A percentile compares a stretch with the other conserved stretches of the same genome.
Conservation (phyloP, 2,113 vertebrate genomes). For the Phaetusa simplex region DNA sequence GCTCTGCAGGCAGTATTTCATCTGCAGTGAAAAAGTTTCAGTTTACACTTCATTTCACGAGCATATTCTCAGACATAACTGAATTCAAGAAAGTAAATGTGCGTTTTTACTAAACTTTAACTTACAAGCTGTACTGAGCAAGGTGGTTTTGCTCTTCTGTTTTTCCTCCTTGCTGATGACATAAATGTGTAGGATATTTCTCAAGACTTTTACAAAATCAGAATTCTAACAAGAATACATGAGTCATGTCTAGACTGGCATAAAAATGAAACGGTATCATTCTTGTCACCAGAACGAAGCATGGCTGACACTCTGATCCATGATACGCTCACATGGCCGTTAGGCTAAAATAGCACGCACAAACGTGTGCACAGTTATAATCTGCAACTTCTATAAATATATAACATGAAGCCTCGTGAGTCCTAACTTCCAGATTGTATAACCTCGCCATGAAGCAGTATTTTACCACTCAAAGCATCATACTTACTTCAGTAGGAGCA, state of each 20-base stretch:
- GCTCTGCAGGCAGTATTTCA: neutral
- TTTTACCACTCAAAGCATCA: neutral
- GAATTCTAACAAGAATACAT: neutral
- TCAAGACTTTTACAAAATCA: neutral
- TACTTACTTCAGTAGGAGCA: neutral
- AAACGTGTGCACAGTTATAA: neutral
- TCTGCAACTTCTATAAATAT: neutral
- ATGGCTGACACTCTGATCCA: neutral
- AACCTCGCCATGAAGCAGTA: neutral
- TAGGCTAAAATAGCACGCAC: neutral
- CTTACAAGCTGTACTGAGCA: neutral
- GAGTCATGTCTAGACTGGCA: neutral
- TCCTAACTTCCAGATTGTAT: neutral
- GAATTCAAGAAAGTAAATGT: neutral
- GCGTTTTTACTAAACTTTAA: neutral
- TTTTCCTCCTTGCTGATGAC: neutral
- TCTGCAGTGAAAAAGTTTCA: neutral
- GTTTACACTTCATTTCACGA: neutral
- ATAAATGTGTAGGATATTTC: neutral
- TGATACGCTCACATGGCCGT: neutral
- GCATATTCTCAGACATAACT: neutral
- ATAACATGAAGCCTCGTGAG: neutral
- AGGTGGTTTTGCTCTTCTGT: neutral
- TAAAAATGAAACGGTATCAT: neutral
- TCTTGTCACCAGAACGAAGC: neutral